These are phyloP conservation scores for Rhopalosiphum padi DNA, from an alignment of 1,140 invertebrate genomes.

Conservation along the genomic window DNA sequence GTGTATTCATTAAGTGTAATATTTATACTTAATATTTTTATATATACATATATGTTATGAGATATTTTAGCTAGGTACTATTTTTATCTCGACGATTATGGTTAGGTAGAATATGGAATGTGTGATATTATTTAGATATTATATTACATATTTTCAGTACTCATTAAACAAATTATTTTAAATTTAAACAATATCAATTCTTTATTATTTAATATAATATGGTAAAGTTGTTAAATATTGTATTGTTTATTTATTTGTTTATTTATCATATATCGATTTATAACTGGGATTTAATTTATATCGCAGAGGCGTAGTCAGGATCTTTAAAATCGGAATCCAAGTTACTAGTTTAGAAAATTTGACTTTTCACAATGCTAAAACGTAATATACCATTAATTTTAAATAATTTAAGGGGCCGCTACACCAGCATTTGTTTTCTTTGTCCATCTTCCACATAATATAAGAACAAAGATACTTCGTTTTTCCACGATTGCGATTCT, in stretches of 20 bases:
- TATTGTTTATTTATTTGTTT: neutral
- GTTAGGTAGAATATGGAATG: too few relatives aligned
- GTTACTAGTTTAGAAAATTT: neutral
- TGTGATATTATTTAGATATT: too few relatives aligned
- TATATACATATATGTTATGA: too few relatives aligned
- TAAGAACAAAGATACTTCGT: too few relatives aligned
- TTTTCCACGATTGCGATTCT: too few relatives aligned
- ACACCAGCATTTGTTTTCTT: too few relatives aligned
- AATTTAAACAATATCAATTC: neutral
- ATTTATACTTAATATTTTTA: too few relatives aligned
- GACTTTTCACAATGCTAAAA: neutral
- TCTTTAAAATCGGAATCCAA: neutral
- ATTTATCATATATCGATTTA: neutral
- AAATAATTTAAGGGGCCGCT: neutral
- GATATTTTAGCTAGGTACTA: too few relatives aligned
- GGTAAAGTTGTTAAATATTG: neutral
- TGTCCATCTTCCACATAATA: too few relatives aligned
- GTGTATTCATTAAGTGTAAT: neutral
- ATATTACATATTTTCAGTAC: neutral
- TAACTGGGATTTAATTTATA: neutral
- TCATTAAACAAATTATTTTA: neutral
- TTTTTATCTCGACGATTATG: too few relatives aligned
- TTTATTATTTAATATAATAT: neutral
- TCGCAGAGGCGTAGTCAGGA: too few relatives aligned
- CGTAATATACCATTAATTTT: neutral